Conservation (phyloP, 2,797 vertebrate species). For the Onychomys arenicola region DNA sequence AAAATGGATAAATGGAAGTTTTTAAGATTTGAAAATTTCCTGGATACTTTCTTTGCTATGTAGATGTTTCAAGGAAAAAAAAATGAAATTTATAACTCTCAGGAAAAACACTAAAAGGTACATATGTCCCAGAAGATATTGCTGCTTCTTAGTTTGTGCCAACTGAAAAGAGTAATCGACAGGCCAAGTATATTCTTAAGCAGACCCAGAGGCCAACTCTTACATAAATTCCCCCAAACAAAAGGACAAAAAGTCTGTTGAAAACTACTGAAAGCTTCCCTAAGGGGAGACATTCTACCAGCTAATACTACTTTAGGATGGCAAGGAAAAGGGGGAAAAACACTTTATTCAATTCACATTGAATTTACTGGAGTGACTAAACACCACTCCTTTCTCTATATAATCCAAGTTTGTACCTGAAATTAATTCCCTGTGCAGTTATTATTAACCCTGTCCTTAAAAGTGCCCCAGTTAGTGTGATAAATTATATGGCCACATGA, state of each 20-base stretch:
- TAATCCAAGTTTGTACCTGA: not conserved
- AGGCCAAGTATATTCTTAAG: conserved; percentile 8
- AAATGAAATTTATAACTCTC: not conserved
- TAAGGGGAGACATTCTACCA: conserved; percentile 36
- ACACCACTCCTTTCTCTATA: not conserved
- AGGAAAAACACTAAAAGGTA: not conserved
- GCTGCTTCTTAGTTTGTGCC: not conserved
- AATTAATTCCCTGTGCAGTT: conserved; percentile 9
- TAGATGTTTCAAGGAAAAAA: conserved; percentile 31
- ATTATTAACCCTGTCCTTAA: conserved; percentile 6
- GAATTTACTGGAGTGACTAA: not conserved
- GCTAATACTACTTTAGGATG: not conserved
- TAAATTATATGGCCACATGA: conserved; percentile 24
- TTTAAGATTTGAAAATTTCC: not conserved
- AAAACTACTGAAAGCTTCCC: conserved; percentile 14
- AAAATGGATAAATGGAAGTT: not conserved
- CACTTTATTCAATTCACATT: not conserved
- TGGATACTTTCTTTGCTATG: not conserved
- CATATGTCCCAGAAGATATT: not conserved
- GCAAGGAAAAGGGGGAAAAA: not conserved
- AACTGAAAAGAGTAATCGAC: conserved; percentile 23
- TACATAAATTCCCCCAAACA: conserved; percentile 50
- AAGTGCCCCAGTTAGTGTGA: not conserved
- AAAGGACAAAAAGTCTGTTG: not conserved
- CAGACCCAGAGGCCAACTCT: not conserved